Percentiles rank a stretch among this genome's conserved stretches.
Evolutionary conservation across 2,888 invertebrate genomes (phyloP).

Genomic region (Heliconius erato): DNA sequence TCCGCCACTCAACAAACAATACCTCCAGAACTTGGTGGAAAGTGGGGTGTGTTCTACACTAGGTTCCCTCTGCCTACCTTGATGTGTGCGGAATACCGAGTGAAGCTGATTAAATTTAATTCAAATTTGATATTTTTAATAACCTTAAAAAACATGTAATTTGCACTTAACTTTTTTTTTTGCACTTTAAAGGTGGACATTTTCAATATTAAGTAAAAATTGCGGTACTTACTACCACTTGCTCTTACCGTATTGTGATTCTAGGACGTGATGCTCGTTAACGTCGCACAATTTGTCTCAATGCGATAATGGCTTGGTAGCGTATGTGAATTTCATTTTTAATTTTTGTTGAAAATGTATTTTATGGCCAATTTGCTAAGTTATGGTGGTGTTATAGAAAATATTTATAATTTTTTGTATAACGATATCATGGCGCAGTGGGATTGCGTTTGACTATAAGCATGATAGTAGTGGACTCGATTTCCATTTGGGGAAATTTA

Average conservation of each 20-base stretch:
- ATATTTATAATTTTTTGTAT: neutral
- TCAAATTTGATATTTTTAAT: too few relatives aligned
- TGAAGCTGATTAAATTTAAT: too few relatives aligned
- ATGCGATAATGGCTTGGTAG: constrained; percentile 14
- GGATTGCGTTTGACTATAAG: too few relatives aligned
- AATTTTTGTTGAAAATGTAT: neutral
- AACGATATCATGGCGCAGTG: neutral
- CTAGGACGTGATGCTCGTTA: constrained; percentile 10
- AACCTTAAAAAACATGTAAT: too few relatives aligned
- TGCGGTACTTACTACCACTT: neutral
- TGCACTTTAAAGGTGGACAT: neutral
- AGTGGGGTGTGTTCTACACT: too few relatives aligned
- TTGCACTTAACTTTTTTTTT: neutral
- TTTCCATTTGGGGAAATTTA: neutral
- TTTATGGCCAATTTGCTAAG: neutral
- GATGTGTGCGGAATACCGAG: too few relatives aligned
- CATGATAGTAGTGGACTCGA: neutral
- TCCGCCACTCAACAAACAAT: too few relatives aligned
- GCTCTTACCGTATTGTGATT: constrained; percentile 1
- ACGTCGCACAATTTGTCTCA: neutral
- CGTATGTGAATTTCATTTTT: constrained; percentile 9
- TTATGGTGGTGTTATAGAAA: neutral
- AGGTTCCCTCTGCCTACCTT: too few relatives aligned
- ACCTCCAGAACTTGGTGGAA: too few relatives aligned
- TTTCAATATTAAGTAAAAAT: constrained; percentile 5